Evolutionary conservation across 2,888 invertebrate genomes (phyloP).

Genomic region (Eugnorisma glareosa): DNA sequence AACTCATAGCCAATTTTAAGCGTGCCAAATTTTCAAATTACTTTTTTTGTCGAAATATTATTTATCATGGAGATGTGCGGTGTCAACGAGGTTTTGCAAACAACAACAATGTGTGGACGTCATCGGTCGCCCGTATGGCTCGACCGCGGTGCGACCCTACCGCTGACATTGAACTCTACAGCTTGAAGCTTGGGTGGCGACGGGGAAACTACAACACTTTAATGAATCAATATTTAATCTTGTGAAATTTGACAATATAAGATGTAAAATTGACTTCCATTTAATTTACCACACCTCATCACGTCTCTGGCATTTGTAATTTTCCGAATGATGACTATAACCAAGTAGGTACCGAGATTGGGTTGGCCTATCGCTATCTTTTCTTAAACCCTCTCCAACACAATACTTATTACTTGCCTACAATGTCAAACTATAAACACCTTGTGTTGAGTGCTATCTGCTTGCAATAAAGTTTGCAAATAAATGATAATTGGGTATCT

Average conservation of each 20-base stretch:
- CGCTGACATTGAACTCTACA: constrained; percentile 88
- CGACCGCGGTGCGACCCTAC: constrained; percentile 79
- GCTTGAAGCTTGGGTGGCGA: constrained; percentile 65
- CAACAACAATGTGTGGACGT: constrained; percentile 59
- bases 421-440: constrained; percentile 23
- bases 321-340: not conserved
- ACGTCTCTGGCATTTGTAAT: not conserved
- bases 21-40: constrained; percentile 82
- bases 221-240: not conserved
- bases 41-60: constrained; percentile 61
- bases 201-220: constrained; percentile 53
- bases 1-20: constrained; percentile 81
- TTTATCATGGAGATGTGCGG: constrained; percentile 43
- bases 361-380: too few relatives aligned
- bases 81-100: constrained; percentile 56
- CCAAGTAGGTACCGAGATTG: too few relatives aligned
- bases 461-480: constrained; percentile 33
- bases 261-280: not conserved
- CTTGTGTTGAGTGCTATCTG: constrained; percentile 25
- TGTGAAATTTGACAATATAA: too few relatives aligned
- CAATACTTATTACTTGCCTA: not conserved
- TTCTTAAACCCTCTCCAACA: not conserved
- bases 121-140: constrained; percentile 78
- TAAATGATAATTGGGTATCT: constrained; percentile 38
- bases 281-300: not conserved